Conservation (phyloP, 2,888 invertebrate species). For the Xestia rhomboidea region DNA sequence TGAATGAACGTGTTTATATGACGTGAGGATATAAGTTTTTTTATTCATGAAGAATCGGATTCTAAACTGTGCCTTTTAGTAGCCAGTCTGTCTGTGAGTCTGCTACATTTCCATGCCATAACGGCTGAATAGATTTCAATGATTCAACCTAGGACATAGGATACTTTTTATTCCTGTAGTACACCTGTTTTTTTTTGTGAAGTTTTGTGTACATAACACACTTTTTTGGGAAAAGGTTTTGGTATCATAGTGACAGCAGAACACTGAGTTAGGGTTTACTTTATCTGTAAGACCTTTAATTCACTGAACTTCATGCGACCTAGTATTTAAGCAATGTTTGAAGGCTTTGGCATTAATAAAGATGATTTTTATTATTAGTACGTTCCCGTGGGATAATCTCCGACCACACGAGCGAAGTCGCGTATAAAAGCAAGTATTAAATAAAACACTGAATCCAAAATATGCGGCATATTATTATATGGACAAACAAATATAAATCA, state of each 20-base stretch:
- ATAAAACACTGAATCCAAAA: not conserved
- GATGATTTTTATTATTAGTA: too few relatives aligned
- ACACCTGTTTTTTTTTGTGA: too few relatives aligned
- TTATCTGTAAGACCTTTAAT: too few relatives aligned
- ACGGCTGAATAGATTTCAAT: not conserved
- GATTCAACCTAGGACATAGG: not conserved
- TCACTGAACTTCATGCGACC: too few relatives aligned
- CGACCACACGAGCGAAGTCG: not conserved
- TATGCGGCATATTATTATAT: not conserved
- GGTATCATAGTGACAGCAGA: too few relatives aligned
- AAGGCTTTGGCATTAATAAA: too few relatives aligned
- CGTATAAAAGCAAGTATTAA: not conserved
- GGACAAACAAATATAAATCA: not conserved
- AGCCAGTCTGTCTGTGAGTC: not conserved
- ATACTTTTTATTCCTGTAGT: not conserved
- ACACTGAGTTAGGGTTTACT: too few relatives aligned
- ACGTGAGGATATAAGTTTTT: not conserved
- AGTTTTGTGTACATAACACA: too few relatives aligned
- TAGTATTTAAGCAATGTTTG: too few relatives aligned
- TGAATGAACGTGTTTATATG: not conserved
- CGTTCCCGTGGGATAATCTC: not conserved
- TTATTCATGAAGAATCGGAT: too few relatives aligned
- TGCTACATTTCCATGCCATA: not conserved
- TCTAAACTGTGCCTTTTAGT: not conserved
- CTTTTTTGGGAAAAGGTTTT: too few relatives aligned